Evolutionary conservation across 2,888 invertebrate genomes (phyloP).

Genomic region (Pycnomerus fuliginosus): DNA sequence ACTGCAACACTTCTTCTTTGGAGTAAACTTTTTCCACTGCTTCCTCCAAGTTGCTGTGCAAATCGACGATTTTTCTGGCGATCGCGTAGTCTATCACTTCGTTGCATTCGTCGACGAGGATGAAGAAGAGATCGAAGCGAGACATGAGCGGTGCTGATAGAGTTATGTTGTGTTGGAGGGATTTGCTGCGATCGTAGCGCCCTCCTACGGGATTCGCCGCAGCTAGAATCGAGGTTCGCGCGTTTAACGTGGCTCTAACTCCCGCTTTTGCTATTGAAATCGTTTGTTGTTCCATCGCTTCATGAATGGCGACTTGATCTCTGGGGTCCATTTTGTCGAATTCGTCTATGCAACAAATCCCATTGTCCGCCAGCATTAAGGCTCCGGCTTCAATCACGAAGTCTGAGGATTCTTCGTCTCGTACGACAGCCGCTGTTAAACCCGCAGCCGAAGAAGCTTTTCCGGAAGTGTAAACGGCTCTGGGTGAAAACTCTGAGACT

Average conservation of each 20-base stretch:
- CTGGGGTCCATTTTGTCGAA: constrained; percentile 99
- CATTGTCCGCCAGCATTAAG: constrained; percentile 97
- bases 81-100: constrained; percentile 96
- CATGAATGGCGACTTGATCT: constrained; percentile 98
- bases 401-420: constrained; percentile 96
- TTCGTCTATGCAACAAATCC: constrained; percentile 98
- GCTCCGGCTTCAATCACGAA: constrained; percentile 99
- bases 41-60: constrained; percentile 85
- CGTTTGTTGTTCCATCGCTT: constrained; percentile 99
- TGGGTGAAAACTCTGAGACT: constrained; percentile 88
- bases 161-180: constrained; percentile 90
- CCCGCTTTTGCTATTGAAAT: constrained; percentile 98
- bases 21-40: constrained; percentile 78
- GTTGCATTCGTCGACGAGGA: constrained; percentile 95
- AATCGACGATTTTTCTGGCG: constrained; percentile 91
- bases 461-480: constrained; percentile 97
- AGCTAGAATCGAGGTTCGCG: constrained; percentile 94
- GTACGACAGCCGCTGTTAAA: constrained; percentile 96
- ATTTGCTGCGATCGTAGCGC: constrained; percentile 91
- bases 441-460: constrained; percentile 98
- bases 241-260: constrained; percentile 95
- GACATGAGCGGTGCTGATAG: constrained; percentile 98
- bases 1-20: constrained; percentile 87
- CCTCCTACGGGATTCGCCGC: constrained; percentile 96
- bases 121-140: constrained; percentile 97